phyloP scores from a whole-genome alignment of 1,140 invertebrate genomes.

The Drosophila mayri region DNA sequence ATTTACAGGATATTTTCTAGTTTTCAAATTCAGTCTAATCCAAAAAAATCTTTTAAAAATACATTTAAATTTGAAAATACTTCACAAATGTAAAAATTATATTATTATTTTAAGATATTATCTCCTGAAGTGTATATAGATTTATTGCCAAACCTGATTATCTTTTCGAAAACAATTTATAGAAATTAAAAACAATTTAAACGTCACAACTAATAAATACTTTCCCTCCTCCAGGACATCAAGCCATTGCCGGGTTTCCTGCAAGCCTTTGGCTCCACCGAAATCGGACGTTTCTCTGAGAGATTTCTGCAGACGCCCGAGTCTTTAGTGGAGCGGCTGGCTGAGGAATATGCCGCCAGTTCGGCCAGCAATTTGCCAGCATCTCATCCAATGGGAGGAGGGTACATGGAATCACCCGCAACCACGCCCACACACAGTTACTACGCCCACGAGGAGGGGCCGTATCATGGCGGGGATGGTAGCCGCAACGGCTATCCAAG shows the following conservation, averaged over 20 bases:
- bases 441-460: conserved; percentile 59
- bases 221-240: conserved; percentile 57
- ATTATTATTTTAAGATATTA: no score
- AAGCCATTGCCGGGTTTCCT: conserved; percentile 90
- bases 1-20: background rate
- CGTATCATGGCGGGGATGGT: conserved; percentile 9
- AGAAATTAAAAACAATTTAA: background rate
- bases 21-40: background rate
- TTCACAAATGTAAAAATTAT: background rate
- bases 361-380: conserved; percentile 9
- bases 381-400: conserved; percentile 8
- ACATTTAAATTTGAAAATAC: background rate
- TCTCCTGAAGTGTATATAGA: background rate
- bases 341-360: conserved; percentile 58
- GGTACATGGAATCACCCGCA: conserved; percentile 44
- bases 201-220: background rate
- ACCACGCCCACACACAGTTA: conserved; percentile 41
- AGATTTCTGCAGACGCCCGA: conserved; percentile 85
- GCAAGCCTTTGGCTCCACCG: conserved; percentile 91
- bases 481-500: conserved; percentile 19
- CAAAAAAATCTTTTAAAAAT: background rate
- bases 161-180: background rate
- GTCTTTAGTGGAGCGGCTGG: conserved; percentile 61
- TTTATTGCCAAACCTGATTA: background rate
- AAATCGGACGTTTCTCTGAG: conserved; percentile 90